Base-by-base conservation (phyloP, 1,140 invertebrate genomes). In the Drosophila elegans region DNA sequence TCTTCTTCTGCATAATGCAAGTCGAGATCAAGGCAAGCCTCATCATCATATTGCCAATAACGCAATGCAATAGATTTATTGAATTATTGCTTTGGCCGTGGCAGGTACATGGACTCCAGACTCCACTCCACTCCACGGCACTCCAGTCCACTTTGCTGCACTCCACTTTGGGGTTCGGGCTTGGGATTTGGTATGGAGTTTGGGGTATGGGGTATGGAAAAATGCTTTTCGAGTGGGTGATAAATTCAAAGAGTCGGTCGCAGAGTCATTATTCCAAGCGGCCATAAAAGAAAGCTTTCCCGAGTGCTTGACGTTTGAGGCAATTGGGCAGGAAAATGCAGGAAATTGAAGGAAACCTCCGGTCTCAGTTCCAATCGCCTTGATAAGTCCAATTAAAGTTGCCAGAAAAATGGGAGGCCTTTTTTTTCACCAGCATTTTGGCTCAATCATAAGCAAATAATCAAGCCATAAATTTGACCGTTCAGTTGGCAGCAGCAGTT, bases 31-130 rank as follows among this genome's bases (percentile, higher is more conserved):
- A 62, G 56, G 66, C 52, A 59, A 45, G 73, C 84, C 80, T 88
- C 85, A 89, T 88, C 84, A 89, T 88, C 83, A 88, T 88, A 88
- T 90, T 89, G 84, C 85, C 84, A 89, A 89, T 89, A 89, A 89
- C 85, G 84, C 85, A 89, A 84, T 90, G 84, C 81, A 89, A 89
- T 91, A 91, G 88, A 91, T 91, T 91, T 91, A 91, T 91, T 88
- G 88, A 91, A 91, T 91, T 91, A 91, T 91, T 91, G 88, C 88
- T 91, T 76, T 78, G 83, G 68, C 88, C 73, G 78, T 91, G 88
- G 88, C 88, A 91, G 88, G 88, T 91, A 91, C 88, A 91, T 86
- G 86, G 83, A 76, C 73, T 76, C 76, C 82, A 64, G 74, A 81
- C 76, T 88, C 57, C 45, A 72, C 48, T 78, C 25, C 53, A 67